Conservation (phyloP, 2,888 invertebrate genomes). For the Cosmopolites sordidus region DNA sequence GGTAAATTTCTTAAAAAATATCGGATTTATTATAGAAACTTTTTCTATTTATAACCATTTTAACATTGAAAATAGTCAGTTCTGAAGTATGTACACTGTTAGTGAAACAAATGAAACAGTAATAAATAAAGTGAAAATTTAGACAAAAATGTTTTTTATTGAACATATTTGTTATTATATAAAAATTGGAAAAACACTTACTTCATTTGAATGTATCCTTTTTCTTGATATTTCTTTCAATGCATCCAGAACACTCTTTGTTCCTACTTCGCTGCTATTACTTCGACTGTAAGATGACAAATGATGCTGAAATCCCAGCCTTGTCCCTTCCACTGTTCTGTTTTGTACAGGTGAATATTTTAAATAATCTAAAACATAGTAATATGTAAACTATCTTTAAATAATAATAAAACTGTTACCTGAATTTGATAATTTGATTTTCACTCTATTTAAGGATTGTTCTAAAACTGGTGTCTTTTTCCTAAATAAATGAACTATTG, state of each 20-base stretch:
- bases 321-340: conserved; percentile 12
- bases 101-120: too few relatives aligned
- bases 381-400: background rate
- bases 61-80: too few relatives aligned
- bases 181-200: conserved; percentile 22
- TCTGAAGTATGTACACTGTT: too few relatives aligned
- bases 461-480: conserved; percentile 43
- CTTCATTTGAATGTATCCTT: conserved; percentile 51
- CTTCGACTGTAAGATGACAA: conserved; percentile 3
- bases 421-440: conserved; percentile 40
- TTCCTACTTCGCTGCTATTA: conserved; percentile 4
- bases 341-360: conserved; percentile 7
- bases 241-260: conserved; percentile 50
- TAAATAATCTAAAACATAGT: conserved; percentile 15
- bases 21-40: too few relatives aligned
- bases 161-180: too few relatives aligned
- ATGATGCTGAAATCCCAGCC: conserved; percentile 7
- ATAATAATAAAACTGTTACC: conserved; percentile 27
- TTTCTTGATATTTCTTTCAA: conserved; percentile 56
- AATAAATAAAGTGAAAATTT: too few relatives aligned
- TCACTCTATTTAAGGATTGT: conserved; percentile 40
- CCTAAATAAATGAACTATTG: conserved; percentile 52
- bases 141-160: too few relatives aligned
- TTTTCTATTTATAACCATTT: too few relatives aligned
- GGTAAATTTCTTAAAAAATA: too few relatives aligned